Percentiles rank a stretch among this genome's conserved stretches.
Evolutionary conservation across 2,797 vertebrate genomes (phyloP).

Genomic region (Periparus ater): DNA sequence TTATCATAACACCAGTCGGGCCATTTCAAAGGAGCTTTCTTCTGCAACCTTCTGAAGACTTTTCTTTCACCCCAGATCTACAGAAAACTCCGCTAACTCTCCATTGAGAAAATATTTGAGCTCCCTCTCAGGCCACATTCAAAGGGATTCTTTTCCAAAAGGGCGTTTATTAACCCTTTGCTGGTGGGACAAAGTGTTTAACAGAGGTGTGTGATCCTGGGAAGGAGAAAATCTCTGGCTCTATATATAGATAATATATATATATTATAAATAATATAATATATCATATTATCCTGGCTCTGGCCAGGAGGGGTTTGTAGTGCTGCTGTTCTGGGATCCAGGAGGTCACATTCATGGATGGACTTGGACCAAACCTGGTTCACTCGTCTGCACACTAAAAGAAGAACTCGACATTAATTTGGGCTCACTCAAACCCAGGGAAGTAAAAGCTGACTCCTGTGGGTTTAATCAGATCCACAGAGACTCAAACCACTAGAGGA

Average conservation of each 20-base stretch:
- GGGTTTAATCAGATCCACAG: not conserved
- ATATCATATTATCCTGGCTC: no score
- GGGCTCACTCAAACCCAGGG: not conserved
- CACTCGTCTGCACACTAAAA: not conserved
- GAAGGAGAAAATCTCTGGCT: not conserved
- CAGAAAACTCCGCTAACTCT: not conserved
- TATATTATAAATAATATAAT: no score
- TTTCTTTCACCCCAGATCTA: constrained; percentile 32
- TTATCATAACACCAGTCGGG: constrained; percentile 65
- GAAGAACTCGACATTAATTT: not conserved
- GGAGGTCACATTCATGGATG: not conserved
- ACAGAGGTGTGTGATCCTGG: not conserved
- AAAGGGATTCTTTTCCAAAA: constrained; percentile 13
- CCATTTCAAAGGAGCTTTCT: constrained; percentile 69
- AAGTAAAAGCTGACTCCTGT: not conserved
- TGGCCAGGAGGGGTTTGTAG: not conserved
- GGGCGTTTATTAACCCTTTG: not conserved
- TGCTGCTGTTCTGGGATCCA: not conserved
- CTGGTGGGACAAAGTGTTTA: not conserved
- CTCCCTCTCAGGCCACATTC: not conserved
- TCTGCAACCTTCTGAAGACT: constrained; percentile 25
- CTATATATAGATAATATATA: no score
- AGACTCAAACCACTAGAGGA: not conserved
- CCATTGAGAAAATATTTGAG: constrained; percentile 61
- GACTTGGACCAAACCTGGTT: not conserved